These are phyloP conservation scores for Paracanthobrama guichenoti DNA, from an alignment of 2,113 vertebrate genomes.

Conservation along the genomic window DNA sequence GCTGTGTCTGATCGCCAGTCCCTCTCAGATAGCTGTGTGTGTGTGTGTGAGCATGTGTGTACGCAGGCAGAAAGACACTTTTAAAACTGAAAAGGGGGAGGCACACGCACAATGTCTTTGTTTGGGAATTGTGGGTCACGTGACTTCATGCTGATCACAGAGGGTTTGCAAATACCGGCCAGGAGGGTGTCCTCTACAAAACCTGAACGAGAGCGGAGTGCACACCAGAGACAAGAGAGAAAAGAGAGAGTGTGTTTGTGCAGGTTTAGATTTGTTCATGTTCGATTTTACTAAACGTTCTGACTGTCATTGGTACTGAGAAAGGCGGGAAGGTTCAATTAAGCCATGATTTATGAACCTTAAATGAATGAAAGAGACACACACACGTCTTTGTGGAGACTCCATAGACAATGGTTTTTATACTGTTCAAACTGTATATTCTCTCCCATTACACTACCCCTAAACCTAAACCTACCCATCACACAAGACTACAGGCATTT, in stretches of 20 bases:
- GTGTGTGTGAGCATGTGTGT: slow-evolving; percentile 30
- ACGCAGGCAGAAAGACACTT: slow-evolving; percentile 37
- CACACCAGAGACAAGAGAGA: neutral
- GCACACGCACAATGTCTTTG: slow-evolving; percentile 77
- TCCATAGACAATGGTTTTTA: too few species aligned
- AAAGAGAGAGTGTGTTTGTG: neutral
- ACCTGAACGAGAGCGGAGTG: slow-evolving; percentile 34
- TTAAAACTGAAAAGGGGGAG: slow-evolving; percentile 53
- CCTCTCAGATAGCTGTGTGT: slow-evolving; percentile 18
- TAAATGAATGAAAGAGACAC: neutral
- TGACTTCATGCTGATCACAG: slow-evolving; percentile 73
- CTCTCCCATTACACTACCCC: too few species aligned
- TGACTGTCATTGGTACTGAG: neutral
- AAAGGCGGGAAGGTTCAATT: slow-evolving; percentile 2
- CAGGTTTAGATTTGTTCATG: neutral
- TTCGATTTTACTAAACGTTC: neutral
- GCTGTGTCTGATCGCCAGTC: slow-evolving; percentile 30
- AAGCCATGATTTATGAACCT: slow-evolving; percentile 1
- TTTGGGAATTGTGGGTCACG: slow-evolving; percentile 81
- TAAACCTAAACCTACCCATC: too few species aligned
- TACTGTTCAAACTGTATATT: too few species aligned
- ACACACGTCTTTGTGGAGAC: neutral
- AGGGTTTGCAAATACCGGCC: slow-evolving; percentile 67
- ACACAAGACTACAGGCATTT: too few species aligned
- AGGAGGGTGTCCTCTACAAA: slow-evolving; percentile 57